A percentile compares a stretch with the other conserved stretches of the same genome.
Evolutionary conservation across 2,888 invertebrate genomes (phyloP).

Genomic region (Thymelicus lineola): DNA sequence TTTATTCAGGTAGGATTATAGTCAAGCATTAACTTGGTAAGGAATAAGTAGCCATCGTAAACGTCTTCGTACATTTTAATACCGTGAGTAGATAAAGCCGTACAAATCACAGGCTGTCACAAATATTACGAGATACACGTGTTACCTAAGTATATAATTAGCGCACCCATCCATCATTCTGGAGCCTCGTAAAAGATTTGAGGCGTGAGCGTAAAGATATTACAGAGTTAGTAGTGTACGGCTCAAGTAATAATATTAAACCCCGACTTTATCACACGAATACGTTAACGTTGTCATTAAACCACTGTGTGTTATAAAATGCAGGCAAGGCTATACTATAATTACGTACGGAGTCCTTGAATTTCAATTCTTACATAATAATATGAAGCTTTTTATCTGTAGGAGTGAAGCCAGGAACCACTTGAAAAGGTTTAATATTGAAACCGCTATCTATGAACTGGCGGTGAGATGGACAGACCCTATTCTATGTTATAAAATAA

Average conservation of each 20-base stretch:
- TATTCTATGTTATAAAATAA: no score
- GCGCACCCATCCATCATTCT: slow-evolving; percentile 24
- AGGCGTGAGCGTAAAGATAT: not conserved
- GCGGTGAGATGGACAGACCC: no score
- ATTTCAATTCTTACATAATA: no score
- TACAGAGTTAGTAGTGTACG: not conserved
- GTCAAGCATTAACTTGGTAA: no score
- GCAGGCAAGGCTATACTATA: no score
- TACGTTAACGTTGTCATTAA: not conserved
- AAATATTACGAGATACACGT: slow-evolving; percentile 25
- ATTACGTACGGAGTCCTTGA: no score
- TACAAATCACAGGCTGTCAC: slow-evolving; percentile 24
- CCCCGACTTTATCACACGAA: not conserved
- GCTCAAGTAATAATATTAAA: not conserved
- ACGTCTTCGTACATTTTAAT: not conserved
- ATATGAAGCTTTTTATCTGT: no score
- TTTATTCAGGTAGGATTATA: no score
- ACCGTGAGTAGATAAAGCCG: not conserved
- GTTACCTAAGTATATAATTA: slow-evolving; percentile 28
- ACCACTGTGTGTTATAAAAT: not conserved
- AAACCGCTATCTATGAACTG: no score
- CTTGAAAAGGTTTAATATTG: no score
- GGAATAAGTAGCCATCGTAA: no score
- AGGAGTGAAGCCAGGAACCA: no score
- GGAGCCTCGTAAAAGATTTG: slow-evolving; percentile 12